phyloP scores from a whole-genome alignment of 37 sponge, comb jelly and placozoan genomes.

The Mnemiopsis leidyi region DNA sequence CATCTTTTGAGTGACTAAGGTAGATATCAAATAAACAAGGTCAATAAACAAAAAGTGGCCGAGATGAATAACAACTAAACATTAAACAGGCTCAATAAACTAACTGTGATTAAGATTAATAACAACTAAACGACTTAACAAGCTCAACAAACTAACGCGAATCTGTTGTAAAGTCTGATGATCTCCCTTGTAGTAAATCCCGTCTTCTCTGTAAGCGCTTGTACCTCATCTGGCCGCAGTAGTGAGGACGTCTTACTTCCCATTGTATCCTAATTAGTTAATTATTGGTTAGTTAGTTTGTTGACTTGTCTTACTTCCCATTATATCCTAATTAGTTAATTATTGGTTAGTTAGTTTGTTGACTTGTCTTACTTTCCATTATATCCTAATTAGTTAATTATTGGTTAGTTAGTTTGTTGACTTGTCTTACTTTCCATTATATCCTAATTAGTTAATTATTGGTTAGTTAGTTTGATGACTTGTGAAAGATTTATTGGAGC shows the following conservation, averaged over 20 bases:
- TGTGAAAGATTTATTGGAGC: too few relatives aligned
- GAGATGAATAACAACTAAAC: too few relatives aligned
- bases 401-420: neutral
- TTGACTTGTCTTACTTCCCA: conserved; percentile 52
- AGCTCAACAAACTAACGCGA: conserved; percentile 56
- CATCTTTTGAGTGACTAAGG: too few relatives aligned
- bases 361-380: conserved; percentile 43
- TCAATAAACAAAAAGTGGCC: too few relatives aligned
- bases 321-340: neutral
- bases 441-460: neutral
- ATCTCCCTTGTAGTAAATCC: conserved; percentile 78
- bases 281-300: neutral
- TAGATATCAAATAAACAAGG: too few relatives aligned
- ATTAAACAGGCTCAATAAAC: too few relatives aligned
- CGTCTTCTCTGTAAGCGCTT: neutral
- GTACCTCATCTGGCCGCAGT: conserved; percentile 13
- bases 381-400: neutral
- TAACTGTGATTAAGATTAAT: too few relatives aligned
- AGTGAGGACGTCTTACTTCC: conserved; percentile 24
- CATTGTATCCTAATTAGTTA: neutral
- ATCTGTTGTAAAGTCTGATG: conserved; percentile 85
- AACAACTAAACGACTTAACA: too few relatives aligned
- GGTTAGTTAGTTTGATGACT: neutral
- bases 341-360: neutral
- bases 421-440: conserved; percentile 35